Evolutionary conservation across 1,140 invertebrate genomes (phyloP), one percentile per base, ranked within the genome.

Genomic region (Calosoma granatense): DNA sequence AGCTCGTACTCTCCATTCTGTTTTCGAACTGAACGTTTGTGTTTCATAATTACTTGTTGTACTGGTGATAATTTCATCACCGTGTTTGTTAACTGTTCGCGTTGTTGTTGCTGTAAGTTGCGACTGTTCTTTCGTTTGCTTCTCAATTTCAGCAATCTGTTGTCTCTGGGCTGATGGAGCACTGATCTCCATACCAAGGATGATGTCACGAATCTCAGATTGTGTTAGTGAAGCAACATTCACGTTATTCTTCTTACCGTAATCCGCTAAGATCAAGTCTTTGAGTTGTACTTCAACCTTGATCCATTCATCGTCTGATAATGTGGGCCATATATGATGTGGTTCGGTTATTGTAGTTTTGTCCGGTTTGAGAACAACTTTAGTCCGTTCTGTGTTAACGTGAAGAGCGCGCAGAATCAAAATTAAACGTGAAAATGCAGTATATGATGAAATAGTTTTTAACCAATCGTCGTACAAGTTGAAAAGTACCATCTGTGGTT

Each of bases 401-500:
- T 99, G 97, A 11, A 99, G 77, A 9, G 97, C 96, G 64, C 97
- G 79, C 53, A 99, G 76, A 57, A 99, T 99, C 9, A 99, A 76
- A 68, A 99, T 98, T 36, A 99, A 76, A 69, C 97, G 83, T 52
- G 95, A 98, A 78, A 99, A 99, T 0, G 97, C 96, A 78, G 92
- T 96, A 64, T 95, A 95, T 0, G 91, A 94, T 0, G 92, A 94
- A 60, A 96, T 94, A 0, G 92, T 94, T 71, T 98, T 98, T 3
- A 99, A 74, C 97, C 97, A 99, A 73, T 99, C 97, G 73, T 99
- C 97, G 66, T 98, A 99, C 2, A 99, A 76, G 76, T 99, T 99
- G 76, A 99, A 99, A 0, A 99, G 75, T 4, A 99, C 95, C 97
- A 99, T 99, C 73, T 99, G 97, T 1, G 97, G 97, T 71, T 99